Evolutionary conservation across 1,140 invertebrate genomes (phyloP).

Genomic region (Diuraphis noxia): DNA sequence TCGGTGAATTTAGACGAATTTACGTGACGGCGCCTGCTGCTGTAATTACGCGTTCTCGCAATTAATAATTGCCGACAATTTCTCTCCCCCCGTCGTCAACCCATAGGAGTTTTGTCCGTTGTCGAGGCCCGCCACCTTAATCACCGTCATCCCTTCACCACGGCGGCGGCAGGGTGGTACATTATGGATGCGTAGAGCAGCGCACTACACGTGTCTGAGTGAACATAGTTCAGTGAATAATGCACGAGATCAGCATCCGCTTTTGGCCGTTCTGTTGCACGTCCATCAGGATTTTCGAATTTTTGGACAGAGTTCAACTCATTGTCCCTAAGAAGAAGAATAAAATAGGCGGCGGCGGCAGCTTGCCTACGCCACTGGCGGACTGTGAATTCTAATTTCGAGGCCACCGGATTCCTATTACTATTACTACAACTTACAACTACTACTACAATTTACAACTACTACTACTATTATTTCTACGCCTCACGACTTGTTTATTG

Average conservation of each 20-base stretch:
- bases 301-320: slow-evolving; percentile 49
- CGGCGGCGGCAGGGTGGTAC: background rate
- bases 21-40: background rate
- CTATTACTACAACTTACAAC: background rate
- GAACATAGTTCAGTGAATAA: slow-evolving; percentile 24
- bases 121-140: background rate
- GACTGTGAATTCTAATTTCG: slow-evolving; percentile 37
- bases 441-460: no score
- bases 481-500: slow-evolving; percentile 30
- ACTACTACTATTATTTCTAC: background rate
- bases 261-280: background rate
- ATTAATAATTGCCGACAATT: background rate
- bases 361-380: background rate
- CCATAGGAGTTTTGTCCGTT: background rate
- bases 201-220: background rate
- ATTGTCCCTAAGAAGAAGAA: background rate
- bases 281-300: background rate
- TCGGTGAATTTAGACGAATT: background rate
- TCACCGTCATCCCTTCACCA: background rate
- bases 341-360: no score
- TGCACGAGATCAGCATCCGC: slow-evolving; percentile 4
- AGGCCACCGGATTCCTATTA: background rate
- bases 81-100: background rate
- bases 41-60: background rate
- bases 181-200: background rate